Percentiles rank a stretch among this genome's conserved stretches.
These are phyloP conservation scores for Sander lucioperca DNA, from an alignment of 2,113 vertebrate genomes.

Conservation along the genomic window DNA sequence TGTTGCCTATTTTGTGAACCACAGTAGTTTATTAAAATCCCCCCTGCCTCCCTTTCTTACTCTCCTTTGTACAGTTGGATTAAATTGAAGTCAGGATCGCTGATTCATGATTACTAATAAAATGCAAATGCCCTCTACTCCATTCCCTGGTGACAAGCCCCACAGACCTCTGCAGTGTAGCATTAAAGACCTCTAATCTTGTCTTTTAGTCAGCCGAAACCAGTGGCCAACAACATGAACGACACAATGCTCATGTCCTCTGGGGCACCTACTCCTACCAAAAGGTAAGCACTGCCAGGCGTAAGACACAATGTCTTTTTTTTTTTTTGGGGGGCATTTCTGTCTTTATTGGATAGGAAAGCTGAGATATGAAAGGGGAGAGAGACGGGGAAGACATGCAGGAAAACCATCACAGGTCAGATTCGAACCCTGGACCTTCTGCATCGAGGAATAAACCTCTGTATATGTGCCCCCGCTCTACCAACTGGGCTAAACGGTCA, in stretches of 20 bases:
- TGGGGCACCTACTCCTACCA: slow-evolving; percentile 91
- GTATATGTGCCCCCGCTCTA: too few relatives aligned
- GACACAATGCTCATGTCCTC: slow-evolving; percentile 92
- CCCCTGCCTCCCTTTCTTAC: neutral
- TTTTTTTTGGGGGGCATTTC: neutral
- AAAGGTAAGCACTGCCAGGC: slow-evolving; percentile 87
- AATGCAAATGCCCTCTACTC: slow-evolving; percentile 67
- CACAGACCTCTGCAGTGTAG: slow-evolving; percentile 63
- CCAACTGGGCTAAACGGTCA: too few relatives aligned
- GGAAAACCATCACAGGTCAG: too few relatives aligned
- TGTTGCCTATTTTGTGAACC: slow-evolving; percentile 15
- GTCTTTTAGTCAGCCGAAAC: slow-evolving; percentile 90
- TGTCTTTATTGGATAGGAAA: too few relatives aligned
- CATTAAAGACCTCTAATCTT: slow-evolving; percentile 80
- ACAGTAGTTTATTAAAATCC: slow-evolving; percentile 26
- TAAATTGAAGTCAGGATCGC: slow-evolving; percentile 55
- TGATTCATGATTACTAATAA: slow-evolving; percentile 75
- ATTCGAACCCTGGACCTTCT: too few relatives aligned
- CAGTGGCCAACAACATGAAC: slow-evolving; percentile 90
- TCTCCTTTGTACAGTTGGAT: slow-evolving; percentile 42
- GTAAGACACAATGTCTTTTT: slow-evolving; percentile 9
- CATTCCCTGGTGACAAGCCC: slow-evolving; percentile 55
- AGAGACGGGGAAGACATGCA: too few relatives aligned
- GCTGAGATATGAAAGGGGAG: too few relatives aligned
- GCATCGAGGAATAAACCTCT: too few relatives aligned